Conservation (phyloP, 2,888 invertebrate species). For the Stomorhina lunata region DNA sequence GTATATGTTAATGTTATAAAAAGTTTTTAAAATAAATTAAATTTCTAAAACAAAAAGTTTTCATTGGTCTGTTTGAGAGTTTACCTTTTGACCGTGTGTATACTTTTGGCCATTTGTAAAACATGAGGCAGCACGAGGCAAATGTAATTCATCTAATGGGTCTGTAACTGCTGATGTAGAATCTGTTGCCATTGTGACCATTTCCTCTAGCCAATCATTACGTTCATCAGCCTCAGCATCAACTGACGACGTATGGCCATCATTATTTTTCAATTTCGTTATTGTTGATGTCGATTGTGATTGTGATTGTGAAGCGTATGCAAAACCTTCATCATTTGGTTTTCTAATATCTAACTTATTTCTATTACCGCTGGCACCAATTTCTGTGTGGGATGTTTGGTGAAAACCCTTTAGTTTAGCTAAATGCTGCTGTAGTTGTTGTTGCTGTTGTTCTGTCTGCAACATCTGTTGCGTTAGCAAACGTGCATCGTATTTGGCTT, state of each 20-base stretch:
- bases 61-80: not conserved
- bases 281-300: no score
- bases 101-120: conserved; percentile 77
- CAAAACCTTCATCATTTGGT: not conserved
- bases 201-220: conserved; percentile 46
- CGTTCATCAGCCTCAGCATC: conserved; percentile 60
- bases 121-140: conserved; percentile 76
- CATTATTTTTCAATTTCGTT: conserved; percentile 59
- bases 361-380: not conserved
- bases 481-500: conserved; percentile 79
- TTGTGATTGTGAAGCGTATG: conserved; percentile 16
- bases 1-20: no score
- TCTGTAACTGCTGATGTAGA: conserved; percentile 54
- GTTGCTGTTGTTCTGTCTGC: conserved; percentile 61
- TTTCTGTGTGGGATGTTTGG: not conserved
- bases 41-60: no score
- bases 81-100: conserved; percentile 80
- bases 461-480: conserved; percentile 77
- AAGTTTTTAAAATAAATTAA: no score
- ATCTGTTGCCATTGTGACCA: conserved; percentile 38
- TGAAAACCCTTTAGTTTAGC: conserved; percentile 48
- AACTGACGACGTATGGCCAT: conserved; percentile 39
- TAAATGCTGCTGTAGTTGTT: conserved; percentile 37
- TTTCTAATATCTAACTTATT: conserved; percentile 22
- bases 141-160: conserved; percentile 57